Base-by-base conservation (phyloP, 2,888 invertebrate genomes). In the Eumerus sabulonum region DNA sequence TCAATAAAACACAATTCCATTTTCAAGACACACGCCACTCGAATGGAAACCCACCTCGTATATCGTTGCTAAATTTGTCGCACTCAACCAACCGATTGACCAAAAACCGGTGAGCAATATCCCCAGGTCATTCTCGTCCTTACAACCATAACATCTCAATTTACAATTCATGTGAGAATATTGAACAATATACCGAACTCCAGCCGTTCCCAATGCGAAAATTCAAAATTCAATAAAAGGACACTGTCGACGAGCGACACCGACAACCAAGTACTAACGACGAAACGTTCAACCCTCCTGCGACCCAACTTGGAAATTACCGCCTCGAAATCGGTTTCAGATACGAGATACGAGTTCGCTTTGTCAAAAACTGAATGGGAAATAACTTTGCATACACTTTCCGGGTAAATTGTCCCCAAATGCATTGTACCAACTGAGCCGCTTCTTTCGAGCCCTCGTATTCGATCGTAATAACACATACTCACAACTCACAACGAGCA, bases 141-240 rank as follows among this genome's bases (percentile, higher is more conserved):
- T 54, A 66, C 66, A 76, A 76, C 71, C 71, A 56, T 76, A 71
- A 76, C 71, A 76, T 71, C 76, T 71, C 71, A 66, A 76, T 76
- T 76, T 76, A 66, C 71, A 76, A 76, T 76, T 71, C 76, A 76
- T 76, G 56, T 60, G 76, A 71, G 76, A 71, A 60, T 76, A 76
- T 71, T 76, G 76, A 70, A 70, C 64, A 64, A 76, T 70, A 76
- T 70, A 4, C 59, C 48, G 18, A 53, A 38, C 40, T 59, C 19
- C 14, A 57, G 45, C 54, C 53, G 53, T 57, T 53, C 68, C 35
- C 47, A 47, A 19, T 53, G 17, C 12, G 19, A 40, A 73, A 56
- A 71, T 38, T 71, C 66, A 76, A 66, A 76, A 76, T 71, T 76
- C 71, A 76, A 76, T 76, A 71, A 76, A 76, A 47, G 66, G 64